These are phyloP conservation scores for Nephrocerus scutellatus DNA, from an alignment of 2,888 invertebrate species.

Conservation along the genomic window DNA sequence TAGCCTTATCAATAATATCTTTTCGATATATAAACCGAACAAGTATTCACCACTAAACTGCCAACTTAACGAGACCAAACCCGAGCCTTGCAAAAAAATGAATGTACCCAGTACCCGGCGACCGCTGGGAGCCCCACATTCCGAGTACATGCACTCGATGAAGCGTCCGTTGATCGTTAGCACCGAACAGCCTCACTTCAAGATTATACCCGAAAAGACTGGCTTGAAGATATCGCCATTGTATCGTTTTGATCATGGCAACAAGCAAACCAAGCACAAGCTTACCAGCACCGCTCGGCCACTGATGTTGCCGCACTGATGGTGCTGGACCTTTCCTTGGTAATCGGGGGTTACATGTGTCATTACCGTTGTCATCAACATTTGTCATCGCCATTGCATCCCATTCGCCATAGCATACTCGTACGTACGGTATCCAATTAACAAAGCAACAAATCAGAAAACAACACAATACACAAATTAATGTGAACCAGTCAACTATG, in stretches of 20 bases:
- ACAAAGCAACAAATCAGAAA: no score
- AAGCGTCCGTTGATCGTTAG: slow-evolving; percentile 53
- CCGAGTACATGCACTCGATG: slow-evolving; percentile 47
- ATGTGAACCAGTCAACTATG: no score
- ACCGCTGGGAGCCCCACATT: slow-evolving; percentile 39
- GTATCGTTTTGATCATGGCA: slow-evolving; percentile 39
- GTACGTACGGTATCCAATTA: no score
- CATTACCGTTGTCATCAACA: no score
- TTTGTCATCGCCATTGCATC: no score
- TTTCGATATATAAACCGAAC: slow-evolving; percentile 48
- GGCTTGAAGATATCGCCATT: slow-evolving; percentile 53
- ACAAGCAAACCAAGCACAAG: slow-evolving; percentile 39
- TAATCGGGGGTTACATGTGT: slow-evolving; percentile 23
- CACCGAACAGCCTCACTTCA: slow-evolving; percentile 48
- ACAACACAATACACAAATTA: no score
- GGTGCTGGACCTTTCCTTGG: slow-evolving; percentile 49
- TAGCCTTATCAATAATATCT: slow-evolving; percentile 47
- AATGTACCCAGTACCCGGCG: slow-evolving; percentile 45
- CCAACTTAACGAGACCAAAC: slow-evolving; percentile 43
- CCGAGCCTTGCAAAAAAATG: slow-evolving; percentile 48
- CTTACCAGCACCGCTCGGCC: slow-evolving; percentile 47
- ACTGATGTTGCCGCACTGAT: slow-evolving; percentile 46
- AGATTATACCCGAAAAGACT: slow-evolving; percentile 52
- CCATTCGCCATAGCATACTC: no score
- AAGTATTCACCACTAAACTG: slow-evolving; percentile 48